Base-by-base conservation (phyloP, 2,888 invertebrate genomes). In the Heliconius erato region DNA sequence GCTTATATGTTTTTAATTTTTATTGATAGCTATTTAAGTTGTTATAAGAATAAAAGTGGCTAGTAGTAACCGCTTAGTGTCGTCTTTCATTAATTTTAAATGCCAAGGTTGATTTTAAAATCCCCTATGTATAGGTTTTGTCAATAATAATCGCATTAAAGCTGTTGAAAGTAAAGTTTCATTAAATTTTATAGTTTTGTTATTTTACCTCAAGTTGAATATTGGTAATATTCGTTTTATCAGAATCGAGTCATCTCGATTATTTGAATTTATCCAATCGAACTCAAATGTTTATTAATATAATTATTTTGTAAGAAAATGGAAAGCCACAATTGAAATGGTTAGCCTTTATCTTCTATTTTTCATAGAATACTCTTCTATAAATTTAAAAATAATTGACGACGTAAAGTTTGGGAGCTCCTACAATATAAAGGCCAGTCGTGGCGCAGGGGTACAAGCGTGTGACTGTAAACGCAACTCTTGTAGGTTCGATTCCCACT, bases 31-130 rank as follows among this genome's bases (percentile, higher is more conserved):
- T 82, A 84, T 82, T 85, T 84, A 84, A 85, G 79, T 83, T 76
- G 78, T 85, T 83, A 86, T 84, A 80, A 84, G 87, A 89, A 89
- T 84, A 83, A 86, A 83, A 86, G 85, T 86, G 84, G 85, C 77
- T 81, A 69, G 69, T 85, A 86, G 82, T 85, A 87, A 87, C 86
- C 84, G 85, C 86, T 88, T 89, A 89, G 90, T 91, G 89, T 91
- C 90, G 90, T 92, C 89, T 91, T 91, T 92, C 89, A 89, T 90
- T 91, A 88, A 86, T 85, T 89, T 88, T 87, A 93, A 94, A 94
- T 93, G 94, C 90, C 94, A 94, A 94, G 93, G 94, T 85, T 86
- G 82, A 83, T 83, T 85, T 88, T 87, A 89, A 91, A 90, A 90
- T 89, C 86, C 84, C 84, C 79, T 87, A 84, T 85, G 84, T 88